phyloP scores from a whole-genome alignment of 1,140 invertebrate species.

The Dinoponera quadriceps region DNA sequence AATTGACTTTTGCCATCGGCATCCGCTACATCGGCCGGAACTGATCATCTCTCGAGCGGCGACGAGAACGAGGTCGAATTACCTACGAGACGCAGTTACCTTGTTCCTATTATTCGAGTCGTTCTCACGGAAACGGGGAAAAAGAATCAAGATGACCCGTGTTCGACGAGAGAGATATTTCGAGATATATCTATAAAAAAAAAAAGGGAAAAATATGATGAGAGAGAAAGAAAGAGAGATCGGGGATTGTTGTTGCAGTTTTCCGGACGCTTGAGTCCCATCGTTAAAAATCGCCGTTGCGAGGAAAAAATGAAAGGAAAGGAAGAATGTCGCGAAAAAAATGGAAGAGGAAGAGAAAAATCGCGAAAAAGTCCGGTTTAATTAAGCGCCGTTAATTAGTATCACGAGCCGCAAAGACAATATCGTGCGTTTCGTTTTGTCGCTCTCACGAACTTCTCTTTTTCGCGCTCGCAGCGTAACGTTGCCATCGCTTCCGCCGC shows the following conservation, averaged over 20 bases:
- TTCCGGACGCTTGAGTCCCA: not conserved
- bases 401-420: conserved; percentile 2
- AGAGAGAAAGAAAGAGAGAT: conserved; percentile 5
- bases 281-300: not conserved
- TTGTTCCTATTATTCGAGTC: conserved; percentile 27
- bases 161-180: not conserved
- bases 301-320: not conserved
- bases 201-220: not conserved
- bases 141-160: conserved; percentile 1
- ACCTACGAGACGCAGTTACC: not conserved
- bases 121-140: not conserved
- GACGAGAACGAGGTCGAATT: not conserved
- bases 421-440: conserved; percentile 6
- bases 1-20: conserved; percentile 36
- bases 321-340: too few species aligned
- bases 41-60: conserved; percentile 24
- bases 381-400: conserved; percentile 25
- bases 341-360: not conserved
- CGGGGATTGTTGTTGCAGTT: not conserved
- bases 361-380: conserved; percentile 4
- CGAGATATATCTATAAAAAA: not conserved
- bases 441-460: not conserved
- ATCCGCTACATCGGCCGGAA: conserved; percentile 26
- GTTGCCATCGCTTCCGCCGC: not conserved
- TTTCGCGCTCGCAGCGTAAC: not conserved